Base-by-base conservation (phyloP, 2,888 invertebrate genomes). In the Galerucella calmariensis region DNA sequence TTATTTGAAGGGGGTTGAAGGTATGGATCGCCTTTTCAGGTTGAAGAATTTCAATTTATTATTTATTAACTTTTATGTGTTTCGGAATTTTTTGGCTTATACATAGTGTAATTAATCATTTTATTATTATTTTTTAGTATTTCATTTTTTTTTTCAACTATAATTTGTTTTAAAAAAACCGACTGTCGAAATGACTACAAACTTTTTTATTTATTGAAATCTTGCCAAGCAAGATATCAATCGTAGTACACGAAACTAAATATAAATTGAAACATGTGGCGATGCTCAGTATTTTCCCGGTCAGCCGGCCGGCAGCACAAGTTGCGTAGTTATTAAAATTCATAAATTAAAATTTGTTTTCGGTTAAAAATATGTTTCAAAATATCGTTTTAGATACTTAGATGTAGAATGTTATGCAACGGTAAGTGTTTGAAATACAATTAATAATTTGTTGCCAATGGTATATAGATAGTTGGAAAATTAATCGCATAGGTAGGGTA, bases 241-340 rank as follows among this genome's bases (percentile, higher is more conserved):
- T 27, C 14, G 35, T 35, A 24, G 35, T 11, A 41, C 67, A 16
- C 35, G 10, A 16, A 35, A 20, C 67, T 67, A 67, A 67, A 67
- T 41, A 56, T 67, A 67, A 67, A 41, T 41, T 35, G 10, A 53
- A 53, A 67, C 67, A 56, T 56, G 67, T 67, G 67, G 67, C 56
- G 53, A 67, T 56, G 35, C 58, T 56, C 53, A 35, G 41, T 35
- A 56, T 53, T 67, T 56, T 56, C n/a, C 14, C 35, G 41, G 14
- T 56, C 56, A 67, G 35, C 67, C 67, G 67, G 67, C 67, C 67
- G 67, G 56, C 56, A 53, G 5, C 2, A 8, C 56, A 56, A 56
- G 27, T 48, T 35, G 24, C 67, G 67, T 27, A 67, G 20, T 66
- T 51, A 14, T 16, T 14, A 53, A 48, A 46, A 46, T 48, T 46